Percentiles rank a stretch among this genome's conserved stretches.
Conservation (phyloP, 1,140 invertebrate species). For the Ephestia elutella region DNA sequence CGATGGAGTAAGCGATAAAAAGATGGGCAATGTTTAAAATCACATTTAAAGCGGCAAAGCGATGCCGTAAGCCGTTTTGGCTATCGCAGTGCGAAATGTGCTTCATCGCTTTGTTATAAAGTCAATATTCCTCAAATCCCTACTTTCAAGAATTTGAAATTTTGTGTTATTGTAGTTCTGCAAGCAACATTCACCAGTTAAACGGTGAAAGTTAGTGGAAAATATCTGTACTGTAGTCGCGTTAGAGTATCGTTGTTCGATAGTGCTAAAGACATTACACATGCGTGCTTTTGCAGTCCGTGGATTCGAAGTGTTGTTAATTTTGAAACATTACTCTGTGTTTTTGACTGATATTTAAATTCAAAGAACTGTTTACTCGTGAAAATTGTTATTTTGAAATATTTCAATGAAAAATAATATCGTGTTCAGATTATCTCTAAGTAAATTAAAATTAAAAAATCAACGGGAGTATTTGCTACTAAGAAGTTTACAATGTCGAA, state of each 20-base stretch:
- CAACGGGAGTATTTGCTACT: too few species aligned
- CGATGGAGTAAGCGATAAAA: conserved; percentile 43
- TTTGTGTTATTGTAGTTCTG: conserved; percentile 44
- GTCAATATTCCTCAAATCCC: conserved; percentile 8
- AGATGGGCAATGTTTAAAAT: conserved; percentile 29
- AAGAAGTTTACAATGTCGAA: too few species aligned
- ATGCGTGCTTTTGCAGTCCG: conserved; percentile 69
- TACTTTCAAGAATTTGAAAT: neutral
- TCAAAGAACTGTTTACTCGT: neutral
- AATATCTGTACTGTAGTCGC: conserved; percentile 23
- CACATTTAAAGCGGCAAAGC: conserved; percentile 66
- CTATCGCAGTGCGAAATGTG: conserved; percentile 61
- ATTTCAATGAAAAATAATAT: conserved; percentile 1
- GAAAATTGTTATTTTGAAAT: neutral
- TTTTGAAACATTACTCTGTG: conserved; percentile 38
- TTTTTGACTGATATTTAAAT: conserved; percentile 32
- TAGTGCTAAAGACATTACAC: conserved; percentile 57
- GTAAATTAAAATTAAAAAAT: too few species aligned
- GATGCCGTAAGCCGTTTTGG: conserved; percentile 40
- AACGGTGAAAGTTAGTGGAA: conserved; percentile 56
- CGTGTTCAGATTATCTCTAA: too few species aligned
- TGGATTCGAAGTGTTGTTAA: conserved; percentile 61
- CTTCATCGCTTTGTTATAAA: conserved; percentile 32
- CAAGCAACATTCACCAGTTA: conserved; percentile 60
- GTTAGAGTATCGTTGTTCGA: conserved; percentile 28